phyloP scores from a whole-genome alignment of 2,888 invertebrate genomes.

The Colostygia pectinataria region DNA sequence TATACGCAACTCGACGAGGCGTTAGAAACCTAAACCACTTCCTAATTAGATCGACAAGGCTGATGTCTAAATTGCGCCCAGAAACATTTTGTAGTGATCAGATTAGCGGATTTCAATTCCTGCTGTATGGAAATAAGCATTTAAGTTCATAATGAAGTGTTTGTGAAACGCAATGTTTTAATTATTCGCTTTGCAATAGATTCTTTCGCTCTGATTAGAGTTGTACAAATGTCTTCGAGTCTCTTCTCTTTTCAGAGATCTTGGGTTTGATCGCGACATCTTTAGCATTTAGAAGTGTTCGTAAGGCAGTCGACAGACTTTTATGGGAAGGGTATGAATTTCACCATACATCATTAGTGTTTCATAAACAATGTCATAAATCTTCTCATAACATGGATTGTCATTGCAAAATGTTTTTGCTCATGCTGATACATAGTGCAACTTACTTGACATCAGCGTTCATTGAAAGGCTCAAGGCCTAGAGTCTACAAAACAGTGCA shows the following conservation, averaged over 20 bases:
- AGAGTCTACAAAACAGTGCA: no score
- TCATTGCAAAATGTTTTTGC: no score
- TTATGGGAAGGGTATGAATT: constrained; percentile 6
- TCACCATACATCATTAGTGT: not conserved
- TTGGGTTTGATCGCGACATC: constrained; percentile 6
- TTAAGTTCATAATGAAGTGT: constrained; percentile 8
- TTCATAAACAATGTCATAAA: no score
- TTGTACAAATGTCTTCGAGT: no score
- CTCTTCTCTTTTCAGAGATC: no score
- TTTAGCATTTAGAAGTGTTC: constrained; percentile 4
- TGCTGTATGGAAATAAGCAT: constrained; percentile 3
- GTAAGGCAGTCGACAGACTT: constrained; percentile 7
- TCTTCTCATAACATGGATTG: no score
- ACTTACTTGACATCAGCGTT: no score
- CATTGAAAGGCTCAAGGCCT: no score
- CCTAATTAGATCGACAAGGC: constrained; percentile 12
- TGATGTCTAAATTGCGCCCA: constrained; percentile 13
- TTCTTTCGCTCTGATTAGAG: no score
- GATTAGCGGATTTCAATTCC: constrained; percentile 12
- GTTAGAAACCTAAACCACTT: constrained; percentile 11
- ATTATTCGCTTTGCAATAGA: constrained; percentile 6
- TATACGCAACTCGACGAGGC: not conserved
- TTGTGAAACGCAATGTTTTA: constrained; percentile 5
- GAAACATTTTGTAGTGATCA: not conserved
- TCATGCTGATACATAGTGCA: no score